Evolutionary conservation across 2,888 invertebrate species (phyloP).

Genomic region (Apamea anceps): DNA sequence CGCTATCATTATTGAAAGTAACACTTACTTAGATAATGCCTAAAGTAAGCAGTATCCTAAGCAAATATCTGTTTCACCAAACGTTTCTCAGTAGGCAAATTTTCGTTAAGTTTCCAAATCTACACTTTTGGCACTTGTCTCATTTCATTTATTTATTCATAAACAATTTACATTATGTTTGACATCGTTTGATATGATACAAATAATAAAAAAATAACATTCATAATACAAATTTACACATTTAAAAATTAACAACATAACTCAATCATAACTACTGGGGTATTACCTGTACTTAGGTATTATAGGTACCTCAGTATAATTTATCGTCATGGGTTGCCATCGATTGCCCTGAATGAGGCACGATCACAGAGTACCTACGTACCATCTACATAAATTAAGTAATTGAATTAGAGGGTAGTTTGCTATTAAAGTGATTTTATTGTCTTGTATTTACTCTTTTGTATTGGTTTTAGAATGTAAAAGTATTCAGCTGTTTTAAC

Average conservation of each 20-base stretch:
- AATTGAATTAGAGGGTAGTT: conserved; percentile 4
- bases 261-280: no score
- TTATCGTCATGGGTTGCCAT: conserved; percentile 8
- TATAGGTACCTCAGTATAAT: conserved; percentile 14
- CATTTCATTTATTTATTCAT: no score
- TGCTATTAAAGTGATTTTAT: conserved; percentile 4
- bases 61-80: background rate
- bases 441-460: background rate
- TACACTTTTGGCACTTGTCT: background rate
- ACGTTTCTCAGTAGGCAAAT: background rate
- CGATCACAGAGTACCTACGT: conserved; percentile 2
- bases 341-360: conserved; percentile 26
- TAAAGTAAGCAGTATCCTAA: background rate
- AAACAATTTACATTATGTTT: no score
- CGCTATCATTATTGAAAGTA: no score
- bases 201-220: no score
- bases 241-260: no score
- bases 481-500: background rate
- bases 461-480: background rate
- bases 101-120: background rate
- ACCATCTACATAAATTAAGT: conserved; percentile 6
- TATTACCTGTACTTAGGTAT: conserved; percentile 12
- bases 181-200: no score
- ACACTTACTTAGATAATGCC: background rate
- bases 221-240: no score